Evolutionary conservation across 2,888 invertebrate genomes (phyloP), one percentile per base, ranked within the genome.

Genomic region (Dryococelus australis): DNA sequence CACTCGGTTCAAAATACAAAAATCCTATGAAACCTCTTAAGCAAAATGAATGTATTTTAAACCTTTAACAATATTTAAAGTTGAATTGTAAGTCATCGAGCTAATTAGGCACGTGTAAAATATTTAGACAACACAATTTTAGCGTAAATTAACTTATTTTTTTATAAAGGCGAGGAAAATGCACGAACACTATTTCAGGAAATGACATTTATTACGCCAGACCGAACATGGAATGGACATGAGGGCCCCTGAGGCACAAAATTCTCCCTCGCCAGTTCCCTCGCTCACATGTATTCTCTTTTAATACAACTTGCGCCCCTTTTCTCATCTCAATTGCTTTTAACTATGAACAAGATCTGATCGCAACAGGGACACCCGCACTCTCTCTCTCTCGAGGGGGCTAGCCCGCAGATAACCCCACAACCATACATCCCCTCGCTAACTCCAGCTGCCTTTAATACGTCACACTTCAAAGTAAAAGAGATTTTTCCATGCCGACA

Each of bases 401-500:
- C 53, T 47, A 53, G 26, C 85, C 87, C 26, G 12, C 85, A 47
- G 47, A 43, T 47, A 85, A 85, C 51, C 47, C 51, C 47, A 51
- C 84, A 53, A 86, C 84, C 65, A 24, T n/a, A 10, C 65, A 24
- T n/a, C 83, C 83, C 83, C 83, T 35, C 43, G 28, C 28, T 24
- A 27, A 83, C 27, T 24, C 35, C 28, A 0, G 43, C 83, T 8
- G 24, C 43, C 83, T 43, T 83, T 83, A 83, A 83, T 83, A 83
- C 83, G 83, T 83, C 83, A 80, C 85, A 87, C 87, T 87, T 85
- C 81, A 85, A 87, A 87, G 80, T 85, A 85, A 87, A 87, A 87
- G 85, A 85, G 85, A 85, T 86, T 87, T 87, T 87, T 87, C 87
- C 87, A 87, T 87, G 87, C 87, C 87, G 87, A 87, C 87, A 87